Evolutionary conservation across 2,888 invertebrate genomes (phyloP).

Genomic region (Thecocarcelia acutangulata): DNA sequence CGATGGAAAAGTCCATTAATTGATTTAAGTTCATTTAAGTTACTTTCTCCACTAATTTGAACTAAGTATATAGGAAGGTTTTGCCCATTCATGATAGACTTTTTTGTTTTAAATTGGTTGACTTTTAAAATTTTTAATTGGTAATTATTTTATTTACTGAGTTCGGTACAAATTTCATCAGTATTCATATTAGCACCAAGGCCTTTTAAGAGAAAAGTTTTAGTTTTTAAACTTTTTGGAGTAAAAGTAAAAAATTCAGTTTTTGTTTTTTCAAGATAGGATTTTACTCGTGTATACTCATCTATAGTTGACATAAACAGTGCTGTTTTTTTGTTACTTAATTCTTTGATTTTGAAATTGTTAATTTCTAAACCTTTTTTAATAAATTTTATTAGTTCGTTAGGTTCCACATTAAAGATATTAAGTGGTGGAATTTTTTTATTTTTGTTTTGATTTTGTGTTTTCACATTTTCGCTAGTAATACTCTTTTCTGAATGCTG

Average conservation of each 20-base stretch:
- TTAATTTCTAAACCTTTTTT: background rate
- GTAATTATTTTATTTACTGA: too few species aligned
- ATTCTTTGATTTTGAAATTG: background rate
- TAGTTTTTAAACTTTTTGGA: background rate
- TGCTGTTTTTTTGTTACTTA: background rate
- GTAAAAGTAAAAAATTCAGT: background rate
- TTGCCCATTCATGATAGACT: background rate
- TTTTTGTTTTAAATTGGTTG: background rate
- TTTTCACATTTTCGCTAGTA: background rate
- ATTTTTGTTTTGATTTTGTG: background rate
- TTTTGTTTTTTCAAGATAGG: conserved; percentile 2
- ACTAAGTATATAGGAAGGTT: background rate
- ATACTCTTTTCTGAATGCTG: background rate
- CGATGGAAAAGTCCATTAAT: background rate
- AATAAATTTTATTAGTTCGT: background rate
- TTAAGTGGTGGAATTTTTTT: conserved; percentile 14
- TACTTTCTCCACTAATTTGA: background rate
- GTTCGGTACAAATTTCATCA: too few species aligned
- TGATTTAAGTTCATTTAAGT: background rate
- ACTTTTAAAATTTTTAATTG: background rate
- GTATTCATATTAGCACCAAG: too few species aligned
- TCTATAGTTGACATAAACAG: background rate
- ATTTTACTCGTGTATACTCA: background rate
- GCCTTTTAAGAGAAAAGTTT: background rate
- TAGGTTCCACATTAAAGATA: conserved; percentile 2